These are phyloP conservation scores for Castor canadensis DNA, from an alignment of 2,113 vertebrate species.

Conservation along the genomic window DNA sequence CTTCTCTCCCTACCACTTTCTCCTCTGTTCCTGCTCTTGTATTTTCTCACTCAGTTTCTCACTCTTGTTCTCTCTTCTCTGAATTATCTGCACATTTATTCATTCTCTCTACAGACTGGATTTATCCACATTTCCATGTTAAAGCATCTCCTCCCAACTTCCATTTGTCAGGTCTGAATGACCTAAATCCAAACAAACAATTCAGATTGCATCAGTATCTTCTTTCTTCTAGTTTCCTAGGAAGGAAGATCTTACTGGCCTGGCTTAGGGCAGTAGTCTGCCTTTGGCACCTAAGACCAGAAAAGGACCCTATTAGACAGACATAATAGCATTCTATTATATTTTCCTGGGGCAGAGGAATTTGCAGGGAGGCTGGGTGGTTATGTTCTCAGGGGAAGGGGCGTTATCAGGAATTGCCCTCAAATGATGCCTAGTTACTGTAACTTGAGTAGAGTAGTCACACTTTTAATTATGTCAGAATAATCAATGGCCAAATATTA, in stretches of 20 bases:
- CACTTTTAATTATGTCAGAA: background rate
- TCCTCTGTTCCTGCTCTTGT: too few species aligned
- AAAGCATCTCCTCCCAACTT: background rate
- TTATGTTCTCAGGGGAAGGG: background rate
- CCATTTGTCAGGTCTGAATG: background rate
- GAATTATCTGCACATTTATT: background rate
- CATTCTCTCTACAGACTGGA: background rate
- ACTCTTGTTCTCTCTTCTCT: background rate
- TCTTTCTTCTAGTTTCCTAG: background rate
- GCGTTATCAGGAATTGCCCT: background rate
- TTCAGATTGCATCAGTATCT: background rate
- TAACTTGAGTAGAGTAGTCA: background rate
- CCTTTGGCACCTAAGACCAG: too few species aligned
- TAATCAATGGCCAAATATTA: background rate
- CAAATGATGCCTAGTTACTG: background rate
- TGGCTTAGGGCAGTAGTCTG: background rate
- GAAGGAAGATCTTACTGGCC: background rate
- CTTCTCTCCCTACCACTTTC: background rate
- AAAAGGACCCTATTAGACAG: background rate
- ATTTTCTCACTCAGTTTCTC: background rate
- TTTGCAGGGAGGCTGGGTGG: accelerated
- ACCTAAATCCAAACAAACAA: background rate
- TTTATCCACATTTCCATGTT: background rate
- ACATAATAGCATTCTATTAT: background rate
- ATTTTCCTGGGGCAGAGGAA: background rate